Conservation (phyloP, 2,797 vertebrate species). For the Esox lucius region DNA sequence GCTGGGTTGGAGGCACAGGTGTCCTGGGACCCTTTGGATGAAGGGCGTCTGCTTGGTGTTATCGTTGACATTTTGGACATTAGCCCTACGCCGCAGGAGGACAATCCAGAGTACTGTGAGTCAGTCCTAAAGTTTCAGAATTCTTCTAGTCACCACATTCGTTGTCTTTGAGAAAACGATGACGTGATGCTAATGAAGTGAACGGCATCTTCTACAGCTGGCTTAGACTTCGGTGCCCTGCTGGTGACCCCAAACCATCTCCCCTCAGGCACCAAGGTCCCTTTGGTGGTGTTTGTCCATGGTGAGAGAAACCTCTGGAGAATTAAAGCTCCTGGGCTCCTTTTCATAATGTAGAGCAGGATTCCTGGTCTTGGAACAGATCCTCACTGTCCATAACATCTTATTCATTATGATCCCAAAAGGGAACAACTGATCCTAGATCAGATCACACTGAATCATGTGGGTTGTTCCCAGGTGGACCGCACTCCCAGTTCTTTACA, state of each 20-base stretch:
- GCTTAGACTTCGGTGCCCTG: conserved; percentile 76
- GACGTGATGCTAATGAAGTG: background rate
- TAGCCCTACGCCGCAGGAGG: conserved; percentile 59
- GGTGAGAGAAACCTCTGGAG: conserved; percentile 61
- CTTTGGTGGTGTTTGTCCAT: conserved; percentile 80
- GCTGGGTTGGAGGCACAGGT: conserved; percentile 56
- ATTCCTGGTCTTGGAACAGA: background rate
- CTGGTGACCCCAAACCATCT: conserved; percentile 65
- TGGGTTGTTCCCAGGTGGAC: conserved; percentile 74
- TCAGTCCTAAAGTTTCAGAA: background rate
- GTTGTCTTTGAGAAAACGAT: background rate
- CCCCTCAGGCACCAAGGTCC: conserved; percentile 48
- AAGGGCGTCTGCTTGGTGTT: conserved; percentile 59
- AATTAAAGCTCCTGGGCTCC: background rate
- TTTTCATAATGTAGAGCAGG: background rate
- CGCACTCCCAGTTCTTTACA: conserved; percentile 79
- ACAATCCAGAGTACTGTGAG: conserved; percentile 72
- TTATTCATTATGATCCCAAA: background rate
- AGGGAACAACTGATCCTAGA: background rate
- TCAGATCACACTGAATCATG: conserved; percentile 3
- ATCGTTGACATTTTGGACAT: conserved; percentile 77
- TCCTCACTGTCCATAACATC: background rate
- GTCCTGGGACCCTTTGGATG: conserved; percentile 69
- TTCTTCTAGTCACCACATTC: background rate
- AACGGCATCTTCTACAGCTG: conserved; percentile 54